Evolutionary conservation across 2,113 vertebrate genomes (phyloP).

Genomic region (Mola mola): DNA sequence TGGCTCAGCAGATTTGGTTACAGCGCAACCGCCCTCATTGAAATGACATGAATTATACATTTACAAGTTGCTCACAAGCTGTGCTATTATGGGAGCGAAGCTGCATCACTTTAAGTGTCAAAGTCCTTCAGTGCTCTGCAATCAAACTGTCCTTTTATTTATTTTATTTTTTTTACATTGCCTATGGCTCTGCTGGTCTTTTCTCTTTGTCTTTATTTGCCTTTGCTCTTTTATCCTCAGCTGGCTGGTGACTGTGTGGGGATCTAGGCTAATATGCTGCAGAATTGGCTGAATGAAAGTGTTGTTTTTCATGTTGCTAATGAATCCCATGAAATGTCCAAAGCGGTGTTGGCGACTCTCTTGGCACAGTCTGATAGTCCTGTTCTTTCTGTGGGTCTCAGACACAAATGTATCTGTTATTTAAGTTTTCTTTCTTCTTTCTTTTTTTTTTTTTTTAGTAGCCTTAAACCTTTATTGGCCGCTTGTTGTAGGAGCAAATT

Average conservation of each 20-base stretch:
- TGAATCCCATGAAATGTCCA: too few species aligned
- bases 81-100: neutral
- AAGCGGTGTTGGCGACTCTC: too few species aligned
- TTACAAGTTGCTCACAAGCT: slow-evolving; percentile 12
- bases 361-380: too few species aligned
- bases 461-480: too few species aligned
- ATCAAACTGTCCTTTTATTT: neutral
- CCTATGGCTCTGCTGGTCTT: neutral
- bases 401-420: too few species aligned
- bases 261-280: neutral
- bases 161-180: slow-evolving; percentile 1
- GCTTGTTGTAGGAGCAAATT: too few species aligned
- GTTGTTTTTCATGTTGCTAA: too few species aligned
- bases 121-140: neutral
- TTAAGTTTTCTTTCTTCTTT: too few species aligned
- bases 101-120: neutral
- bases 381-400: too few species aligned
- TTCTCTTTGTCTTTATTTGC: neutral
- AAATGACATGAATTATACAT: slow-evolving; percentile 24
- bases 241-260: neutral
- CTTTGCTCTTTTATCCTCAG: neutral
- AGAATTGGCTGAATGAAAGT: neutral
- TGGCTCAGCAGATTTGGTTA: slow-evolving; percentile 24
- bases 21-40: slow-evolving; percentile 6
- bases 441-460: too few species aligned